Evolutionary conservation across 1,140 invertebrate genomes (phyloP).

Genomic region (Drosophila tsacasi): DNA sequence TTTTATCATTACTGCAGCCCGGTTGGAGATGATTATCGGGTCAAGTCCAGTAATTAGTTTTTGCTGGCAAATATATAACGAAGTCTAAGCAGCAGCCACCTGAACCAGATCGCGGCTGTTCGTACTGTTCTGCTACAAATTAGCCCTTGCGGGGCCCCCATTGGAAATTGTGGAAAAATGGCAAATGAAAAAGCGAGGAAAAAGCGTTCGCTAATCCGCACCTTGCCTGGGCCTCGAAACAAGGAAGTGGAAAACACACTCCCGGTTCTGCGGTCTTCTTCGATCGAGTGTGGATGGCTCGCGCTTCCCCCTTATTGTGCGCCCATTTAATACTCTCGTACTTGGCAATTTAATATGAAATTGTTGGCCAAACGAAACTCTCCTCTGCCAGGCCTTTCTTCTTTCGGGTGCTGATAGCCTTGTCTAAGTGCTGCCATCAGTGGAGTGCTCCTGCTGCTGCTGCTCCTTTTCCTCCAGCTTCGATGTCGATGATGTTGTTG

Average conservation of each 20-base stretch:
- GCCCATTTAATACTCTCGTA: constrained; percentile 70
- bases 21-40: constrained; percentile 68
- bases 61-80: constrained; percentile 75
- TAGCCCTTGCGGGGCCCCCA: constrained; percentile 70
- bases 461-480: constrained; percentile 16
- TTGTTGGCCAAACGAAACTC: constrained; percentile 69
- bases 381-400: constrained; percentile 33
- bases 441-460: constrained; percentile 39
- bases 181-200: constrained; percentile 20
- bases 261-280: constrained; percentile 2
- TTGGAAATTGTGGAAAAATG: constrained; percentile 22
- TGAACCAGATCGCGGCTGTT: constrained; percentile 26
- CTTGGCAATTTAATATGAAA: constrained; percentile 83
- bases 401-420: constrained; percentile 78
- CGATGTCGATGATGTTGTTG: constrained; percentile 70
- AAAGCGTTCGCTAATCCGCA: constrained; percentile 69
- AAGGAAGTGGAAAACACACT: constrained; percentile 76
- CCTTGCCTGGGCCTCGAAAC: constrained; percentile 58
- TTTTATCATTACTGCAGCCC: constrained; percentile 57
- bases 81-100: constrained; percentile 20
- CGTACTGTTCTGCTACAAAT: constrained; percentile 54
- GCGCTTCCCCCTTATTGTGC: constrained; percentile 41
- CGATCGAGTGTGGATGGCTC: constrained; percentile 46
- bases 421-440: constrained; percentile 83
- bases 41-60: constrained; percentile 70